Evolutionary conservation across 2,113 vertebrate species (phyloP).

Genomic region (Carettochelys insculpta): DNA sequence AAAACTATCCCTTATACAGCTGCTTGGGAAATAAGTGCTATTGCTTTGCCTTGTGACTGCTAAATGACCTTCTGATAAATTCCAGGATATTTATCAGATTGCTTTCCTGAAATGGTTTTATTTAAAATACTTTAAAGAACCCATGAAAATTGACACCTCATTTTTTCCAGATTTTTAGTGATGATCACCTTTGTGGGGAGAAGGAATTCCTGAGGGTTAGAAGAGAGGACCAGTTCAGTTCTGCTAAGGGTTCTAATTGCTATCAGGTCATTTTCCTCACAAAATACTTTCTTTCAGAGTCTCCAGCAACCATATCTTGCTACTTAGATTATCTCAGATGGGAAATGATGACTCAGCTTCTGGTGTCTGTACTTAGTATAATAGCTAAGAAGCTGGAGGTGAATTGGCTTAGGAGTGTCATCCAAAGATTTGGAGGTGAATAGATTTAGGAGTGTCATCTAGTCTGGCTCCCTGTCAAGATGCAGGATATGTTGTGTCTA

Average conservation of each 20-base stretch:
- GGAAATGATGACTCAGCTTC: not conserved
- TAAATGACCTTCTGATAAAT: not conserved
- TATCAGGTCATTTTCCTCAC: conserved; percentile 1
- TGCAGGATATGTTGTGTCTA: not conserved
- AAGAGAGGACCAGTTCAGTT: not conserved
- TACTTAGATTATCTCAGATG: not conserved
- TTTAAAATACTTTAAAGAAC: not conserved
- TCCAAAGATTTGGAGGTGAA: too few species aligned
- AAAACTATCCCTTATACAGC: not conserved
- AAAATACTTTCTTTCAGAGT: not conserved
- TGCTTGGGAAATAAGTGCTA: not conserved
- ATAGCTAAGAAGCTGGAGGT: not conserved
- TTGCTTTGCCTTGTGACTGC: not conserved
- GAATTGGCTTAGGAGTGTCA: not conserved
- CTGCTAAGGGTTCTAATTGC: not conserved
- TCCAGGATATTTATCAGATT: not conserved
- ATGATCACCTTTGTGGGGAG: not conserved
- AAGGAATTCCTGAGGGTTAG: not conserved
- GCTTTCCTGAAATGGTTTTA: not conserved
- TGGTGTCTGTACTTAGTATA: not conserved
- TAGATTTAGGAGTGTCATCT: rapidly evolving
- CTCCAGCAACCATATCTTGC: not conserved
- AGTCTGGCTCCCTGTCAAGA: not conserved
- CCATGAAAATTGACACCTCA: not conserved
- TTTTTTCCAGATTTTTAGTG: conserved; percentile 16